A percentile compares a stretch with the other conserved stretches of the same genome.
Evolutionary conservation across 2,888 invertebrate genomes (phyloP).

Genomic region (Mystacides longicornis): DNA sequence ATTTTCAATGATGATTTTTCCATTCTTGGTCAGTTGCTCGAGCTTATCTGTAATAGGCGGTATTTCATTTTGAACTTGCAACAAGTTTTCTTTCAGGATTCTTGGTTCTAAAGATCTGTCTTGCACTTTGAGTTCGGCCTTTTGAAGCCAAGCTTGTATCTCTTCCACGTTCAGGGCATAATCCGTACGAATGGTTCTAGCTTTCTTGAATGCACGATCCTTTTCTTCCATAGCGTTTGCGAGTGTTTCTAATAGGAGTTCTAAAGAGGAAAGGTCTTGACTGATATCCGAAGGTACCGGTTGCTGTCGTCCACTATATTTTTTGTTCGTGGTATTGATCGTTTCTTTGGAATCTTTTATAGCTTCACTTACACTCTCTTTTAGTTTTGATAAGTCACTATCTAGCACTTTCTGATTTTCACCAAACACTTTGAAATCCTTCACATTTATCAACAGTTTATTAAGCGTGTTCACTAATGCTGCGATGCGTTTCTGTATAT

Average conservation of each 20-base stretch:
- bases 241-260: slow-evolving; percentile 72
- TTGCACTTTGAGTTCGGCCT: slow-evolving; percentile 75
- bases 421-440: slow-evolving; percentile 70
- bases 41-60: slow-evolving; percentile 65
- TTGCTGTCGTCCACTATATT: slow-evolving; percentile 56
- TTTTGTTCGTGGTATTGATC: slow-evolving; percentile 51
- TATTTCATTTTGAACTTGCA: slow-evolving; percentile 69
- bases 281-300: slow-evolving; percentile 66
- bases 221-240: slow-evolving; percentile 80
- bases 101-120: slow-evolving; percentile 73
- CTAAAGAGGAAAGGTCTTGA: slow-evolving; percentile 74
- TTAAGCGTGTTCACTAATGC: slow-evolving; percentile 61
- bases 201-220: slow-evolving; percentile 79
- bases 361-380: slow-evolving; percentile 49
- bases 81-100: slow-evolving; percentile 67
- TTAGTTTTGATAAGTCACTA: slow-evolving; percentile 50
- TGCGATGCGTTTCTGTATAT: slow-evolving; percentile 62
- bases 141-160: slow-evolving; percentile 75
- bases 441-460: slow-evolving; percentile 57
- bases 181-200: slow-evolving; percentile 72
- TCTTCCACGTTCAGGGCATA: slow-evolving; percentile 73
- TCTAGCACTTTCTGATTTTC: slow-evolving; percentile 61
- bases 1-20: slow-evolving; percentile 70
- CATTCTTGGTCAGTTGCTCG: slow-evolving; percentile 71
- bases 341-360: slow-evolving; percentile 52